Conservation (phyloP, 2,113 vertebrate species). For the Nothoprocta perdicaria region DNA sequence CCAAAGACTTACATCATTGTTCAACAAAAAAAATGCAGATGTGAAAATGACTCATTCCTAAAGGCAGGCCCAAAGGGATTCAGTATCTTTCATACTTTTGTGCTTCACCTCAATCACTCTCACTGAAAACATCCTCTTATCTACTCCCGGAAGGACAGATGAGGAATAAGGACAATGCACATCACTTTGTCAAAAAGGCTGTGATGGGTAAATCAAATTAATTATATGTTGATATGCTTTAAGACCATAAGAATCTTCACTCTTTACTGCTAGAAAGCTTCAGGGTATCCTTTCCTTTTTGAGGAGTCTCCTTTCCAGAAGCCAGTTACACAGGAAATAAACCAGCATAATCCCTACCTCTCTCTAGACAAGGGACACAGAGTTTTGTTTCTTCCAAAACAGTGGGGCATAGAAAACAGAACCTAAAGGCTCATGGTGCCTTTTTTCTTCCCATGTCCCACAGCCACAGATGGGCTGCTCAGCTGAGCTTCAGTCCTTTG, state of each 20-base stretch:
- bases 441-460: background rate
- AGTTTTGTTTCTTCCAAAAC: background rate
- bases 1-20: background rate
- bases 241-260: background rate
- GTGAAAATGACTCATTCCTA: background rate
- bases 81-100: background rate
- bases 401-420: background rate
- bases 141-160: background rate
- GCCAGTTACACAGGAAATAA: background rate
- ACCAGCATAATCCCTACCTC: background rate
- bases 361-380: background rate
- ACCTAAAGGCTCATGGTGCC: background rate
- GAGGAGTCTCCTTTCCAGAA: background rate
- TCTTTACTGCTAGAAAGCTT: background rate
- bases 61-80: background rate
- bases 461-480: background rate
- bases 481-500: background rate
- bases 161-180: background rate
- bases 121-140: background rate
- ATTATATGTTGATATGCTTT: background rate
- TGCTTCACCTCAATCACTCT: background rate
- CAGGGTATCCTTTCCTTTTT: background rate
- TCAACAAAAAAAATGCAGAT: constrained; percentile 13
- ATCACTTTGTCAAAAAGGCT: background rate
- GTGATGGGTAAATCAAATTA: background rate